Evolutionary conservation across 2,797 vertebrate genomes (phyloP), one percentile per base, ranked within the genome.

Genomic region (Limosa lapponica): DNA sequence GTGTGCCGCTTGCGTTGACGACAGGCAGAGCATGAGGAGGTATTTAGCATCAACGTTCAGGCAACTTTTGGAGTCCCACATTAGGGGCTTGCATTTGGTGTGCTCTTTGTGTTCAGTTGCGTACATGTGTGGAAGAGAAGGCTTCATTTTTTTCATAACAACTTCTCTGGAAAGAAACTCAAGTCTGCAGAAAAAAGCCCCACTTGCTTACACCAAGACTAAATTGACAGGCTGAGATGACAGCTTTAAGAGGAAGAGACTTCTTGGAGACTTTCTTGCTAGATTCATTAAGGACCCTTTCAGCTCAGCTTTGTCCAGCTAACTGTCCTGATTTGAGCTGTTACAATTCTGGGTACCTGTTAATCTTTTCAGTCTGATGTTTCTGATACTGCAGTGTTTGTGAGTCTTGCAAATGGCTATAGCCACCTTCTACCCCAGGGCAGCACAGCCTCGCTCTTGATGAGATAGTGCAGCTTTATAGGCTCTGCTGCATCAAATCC

Each of bases 1-100:
- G 0, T 0, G 13, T 11, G 22, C 44, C 24, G 32, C 25, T 61
- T 57, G 41, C 0, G 0, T 10, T 52, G 49, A 1, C 25, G 30
- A 0, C 28, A 23, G 32, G 3, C 16, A 43, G 55, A 44, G 52
- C 24, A 4, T 12, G 24, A 46, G 64, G 5, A 66, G 46, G 19
- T n/a, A 13, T 65, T 64, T 44, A 23, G 19, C 55, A 27, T 32
- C 25, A 17, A 3, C 7, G 24, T 54, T 64, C n/a, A 39, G 79
- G 13, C 24, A 72, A 0, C 17, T 49, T 30, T 8, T n/a, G 58
- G 36, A 46, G 61, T 44, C n/a, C 52, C 48, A 0, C 30, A 1
- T 14, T 2, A 18, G 11, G 6, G 10, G 19, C 32, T 70, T 43
- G 14, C 3, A 9, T 16, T 44, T 57, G 34, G 10, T 8, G 23